Percentiles rank a stretch among this genome's conserved stretches.
Conservation (phyloP, 2,113 vertebrate genomes). For the Nesogale talazaci region DNA sequence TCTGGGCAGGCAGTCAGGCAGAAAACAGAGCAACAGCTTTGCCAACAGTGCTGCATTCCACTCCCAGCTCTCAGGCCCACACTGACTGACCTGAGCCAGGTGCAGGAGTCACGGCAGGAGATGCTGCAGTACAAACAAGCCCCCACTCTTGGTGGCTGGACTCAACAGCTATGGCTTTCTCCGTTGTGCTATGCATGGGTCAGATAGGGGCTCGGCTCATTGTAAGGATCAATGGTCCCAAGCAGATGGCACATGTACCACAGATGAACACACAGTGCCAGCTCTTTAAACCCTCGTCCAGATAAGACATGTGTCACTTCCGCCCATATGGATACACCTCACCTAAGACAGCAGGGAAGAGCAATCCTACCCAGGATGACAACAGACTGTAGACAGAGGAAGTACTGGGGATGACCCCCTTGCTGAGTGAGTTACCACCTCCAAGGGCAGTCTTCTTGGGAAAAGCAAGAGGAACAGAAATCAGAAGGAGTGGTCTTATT, state of each 20-base stretch:
- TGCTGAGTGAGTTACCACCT: background rate
- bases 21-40: background rate
- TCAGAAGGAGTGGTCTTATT: background rate
- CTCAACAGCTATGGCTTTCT: background rate
- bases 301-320: background rate
- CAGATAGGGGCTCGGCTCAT: too few relatives aligned
- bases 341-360: background rate
- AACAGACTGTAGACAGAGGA: background rate
- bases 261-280: accelerated
- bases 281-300: background rate
- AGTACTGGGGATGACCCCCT: background rate
- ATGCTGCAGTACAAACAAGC: background rate
- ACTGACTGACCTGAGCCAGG: background rate
- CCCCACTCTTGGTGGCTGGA: background rate
- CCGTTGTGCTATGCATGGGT: background rate
- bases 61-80: background rate
- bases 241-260: background rate
- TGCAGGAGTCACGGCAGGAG: background rate
- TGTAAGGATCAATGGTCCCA: background rate
- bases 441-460: background rate
- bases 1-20: background rate
- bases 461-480: too few relatives aligned
- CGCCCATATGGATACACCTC: background rate
- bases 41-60: background rate
- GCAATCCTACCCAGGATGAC: background rate